Base-by-base conservation (phyloP, 2,888 invertebrate species). In the Tetheella fluctuosa region DNA sequence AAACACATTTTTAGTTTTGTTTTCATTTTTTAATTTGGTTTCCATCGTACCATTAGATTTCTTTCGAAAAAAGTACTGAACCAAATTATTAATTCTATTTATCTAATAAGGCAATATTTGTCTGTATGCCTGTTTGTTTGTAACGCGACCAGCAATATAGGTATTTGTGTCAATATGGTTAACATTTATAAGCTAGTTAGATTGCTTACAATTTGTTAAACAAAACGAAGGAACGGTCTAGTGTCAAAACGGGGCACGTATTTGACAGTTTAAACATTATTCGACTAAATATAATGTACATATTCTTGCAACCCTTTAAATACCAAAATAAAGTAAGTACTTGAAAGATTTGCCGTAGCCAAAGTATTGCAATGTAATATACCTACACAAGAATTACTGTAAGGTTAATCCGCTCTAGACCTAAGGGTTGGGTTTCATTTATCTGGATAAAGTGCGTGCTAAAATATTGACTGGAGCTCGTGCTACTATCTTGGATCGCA, bases 381-480 rank as follows among this genome's bases (percentile, higher is more conserved):
- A 15, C 15, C 17, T 10, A 10, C 20, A 48, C 48, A 48, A 48
- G 65, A 63, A 66, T 65, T 64, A 66, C 73, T 62, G 61, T 64
- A 59, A 72, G 74, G 75, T 71, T 83, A 84, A 86, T 83, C 83
- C 81, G 66, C 62, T 61, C 65, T 64, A 79, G 81, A 81, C 76
- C 83, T 77, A 77, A 81, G 86, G 34, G 84, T 88, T 83, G 76
- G 68, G 72, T 72, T 80, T 78, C 88, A 90, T 90, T 90, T 88
- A 85, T 90, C 86, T 81, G 85, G 87, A 88, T 90, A 81, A 85
- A 86, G 84, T 85, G 86, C 83, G 85, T 86, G 86, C 80, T 91
- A 88, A 91, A 90, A 89, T 91, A 91, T 91, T 89, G 89, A 90
- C 78, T 82, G 82, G 81, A 73, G 77, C 68, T 69, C 73, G 74